phyloP scores from a whole-genome alignment of 2,797 vertebrate species.

The Avahi laniger region DNA sequence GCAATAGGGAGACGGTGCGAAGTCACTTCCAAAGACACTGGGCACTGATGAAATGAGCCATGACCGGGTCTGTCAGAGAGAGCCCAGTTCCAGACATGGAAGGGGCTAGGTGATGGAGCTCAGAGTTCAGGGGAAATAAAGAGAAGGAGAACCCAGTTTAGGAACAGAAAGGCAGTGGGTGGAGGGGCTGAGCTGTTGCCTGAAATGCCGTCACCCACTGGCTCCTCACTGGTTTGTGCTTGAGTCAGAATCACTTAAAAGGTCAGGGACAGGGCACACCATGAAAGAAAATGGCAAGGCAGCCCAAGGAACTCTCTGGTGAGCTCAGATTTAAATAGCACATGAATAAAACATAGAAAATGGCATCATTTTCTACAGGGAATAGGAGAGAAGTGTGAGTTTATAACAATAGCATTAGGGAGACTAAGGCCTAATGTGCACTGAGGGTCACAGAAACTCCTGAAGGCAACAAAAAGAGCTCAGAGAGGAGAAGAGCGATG shows the following conservation, averaged over 20 bases:
- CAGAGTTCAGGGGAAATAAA: not conserved
- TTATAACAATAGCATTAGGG: not conserved
- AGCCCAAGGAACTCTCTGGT: not conserved
- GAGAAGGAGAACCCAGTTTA: not conserved
- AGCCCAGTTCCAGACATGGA: not conserved
- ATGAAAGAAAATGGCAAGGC: not conserved
- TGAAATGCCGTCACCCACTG: not conserved
- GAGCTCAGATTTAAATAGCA: conserved; percentile 53
- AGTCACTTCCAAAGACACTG: not conserved
- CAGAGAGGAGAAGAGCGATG: accelerated
- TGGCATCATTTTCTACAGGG: not conserved
- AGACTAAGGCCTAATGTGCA: not conserved
- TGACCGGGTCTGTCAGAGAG: not conserved
- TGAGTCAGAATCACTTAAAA: conserved; percentile 8
- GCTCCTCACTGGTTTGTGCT: not conserved
- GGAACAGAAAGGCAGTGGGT: not conserved
- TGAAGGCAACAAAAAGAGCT: not conserved
- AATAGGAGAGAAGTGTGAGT: not conserved
- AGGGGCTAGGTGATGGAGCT: not conserved
- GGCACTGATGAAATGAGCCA: not conserved
- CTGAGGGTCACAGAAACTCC: not conserved
- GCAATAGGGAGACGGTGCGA: not conserved
- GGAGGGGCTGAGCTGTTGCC: not conserved
- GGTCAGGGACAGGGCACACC: not conserved
- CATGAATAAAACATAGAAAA: conserved; percentile 31